Evolutionary conservation across 2,113 vertebrate species (phyloP), one percentile per base, ranked within the genome.

Genomic region (Xiphophorus couchianus): DNA sequence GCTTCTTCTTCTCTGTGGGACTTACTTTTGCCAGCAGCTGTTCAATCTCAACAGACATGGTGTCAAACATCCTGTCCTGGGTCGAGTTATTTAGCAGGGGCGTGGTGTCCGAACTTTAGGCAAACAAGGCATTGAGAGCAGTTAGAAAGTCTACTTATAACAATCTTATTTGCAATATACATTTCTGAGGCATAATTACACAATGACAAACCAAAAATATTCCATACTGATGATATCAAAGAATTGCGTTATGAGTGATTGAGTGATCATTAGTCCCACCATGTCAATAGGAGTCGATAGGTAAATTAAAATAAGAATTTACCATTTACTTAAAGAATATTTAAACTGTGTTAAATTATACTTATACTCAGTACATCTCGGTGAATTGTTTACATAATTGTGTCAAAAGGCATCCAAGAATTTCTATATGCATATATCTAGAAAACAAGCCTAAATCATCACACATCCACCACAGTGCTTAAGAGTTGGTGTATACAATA

Each of bases 51-150:
- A 99, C 97, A 17, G 98, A 98, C 97, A 99, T 98, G 39, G 97
- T 98, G 89, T 99, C 98, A 94, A 99, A 99, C 98, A 99, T 99
- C 88, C 97, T 96, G 94, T 99, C 97, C 93, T 99, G 98, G 83
- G 96, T 98, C 6, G 97, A 99, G 89, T 98, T 98, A 93, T 97
- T 98, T 71, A 99, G 91, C 31, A 99, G 94, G 0, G 98, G 98
- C 28, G 97, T 97, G 67, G 97, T 99, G 86, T 99, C 98, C 31
- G 97, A 98, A 89, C 97, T 99, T 75, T 63, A 76, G 5, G 44
- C 73, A 72, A 72, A 8, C 28, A 71, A 60, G 27, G 7, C 76
- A 37, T 13, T 15, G 3, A 72, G 4, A 72, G 62, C 25, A 58
- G 37, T 66, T 71, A 44, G 17, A 62, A 63, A 71, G 30, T 48